Percentiles rank a stretch among this genome's conserved stretches.
phyloP scores from a whole-genome alignment of 2,888 invertebrate genomes.

The Meliscaeva auricollis region DNA sequence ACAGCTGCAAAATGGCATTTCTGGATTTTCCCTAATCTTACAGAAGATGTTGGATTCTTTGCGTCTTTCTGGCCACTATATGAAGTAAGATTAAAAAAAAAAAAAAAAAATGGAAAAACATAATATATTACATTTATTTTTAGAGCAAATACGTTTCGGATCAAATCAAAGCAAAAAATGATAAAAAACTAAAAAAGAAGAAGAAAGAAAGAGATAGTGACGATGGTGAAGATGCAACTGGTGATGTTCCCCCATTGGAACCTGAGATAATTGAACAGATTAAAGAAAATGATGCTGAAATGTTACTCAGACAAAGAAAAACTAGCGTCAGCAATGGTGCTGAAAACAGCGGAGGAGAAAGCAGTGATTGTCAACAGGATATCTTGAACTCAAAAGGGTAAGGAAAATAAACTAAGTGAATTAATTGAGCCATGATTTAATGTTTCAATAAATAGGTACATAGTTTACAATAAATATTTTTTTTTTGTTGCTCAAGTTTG shows the following conservation, averaged over 20 bases:
- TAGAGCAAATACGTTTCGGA: conserved; percentile 91
- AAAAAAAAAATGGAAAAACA: not conserved
- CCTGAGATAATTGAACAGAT: conserved; percentile 82
- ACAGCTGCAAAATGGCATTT: conserved; percentile 96
- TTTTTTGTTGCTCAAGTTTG: no score
- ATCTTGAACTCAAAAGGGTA: conserved; percentile 81
- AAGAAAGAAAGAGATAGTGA: conserved; percentile 92
- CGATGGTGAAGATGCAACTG: conserved; percentile 87
- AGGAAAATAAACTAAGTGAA: conserved; percentile 71
- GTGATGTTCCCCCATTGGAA: conserved; percentile 81
- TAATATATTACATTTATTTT: conserved; percentile 42
- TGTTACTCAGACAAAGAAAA: conserved; percentile 80
- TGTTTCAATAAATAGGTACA: no score
- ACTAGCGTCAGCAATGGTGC: conserved; percentile 77
- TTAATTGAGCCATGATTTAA: no score
- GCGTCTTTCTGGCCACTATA: conserved; percentile 99
- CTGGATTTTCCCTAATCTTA: conserved; percentile 99
- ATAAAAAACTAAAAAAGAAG: conserved; percentile 87
- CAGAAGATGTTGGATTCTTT: conserved; percentile 99
- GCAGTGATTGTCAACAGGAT: conserved; percentile 72
- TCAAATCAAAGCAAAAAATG: conserved; percentile 85
- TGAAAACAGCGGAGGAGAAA: conserved; percentile 78
- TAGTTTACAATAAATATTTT: no score
- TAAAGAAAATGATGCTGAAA: conserved; percentile 82
- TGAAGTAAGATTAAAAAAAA: conserved; percentile 86